Percentiles rank a stretch among this genome's conserved stretches.
These are phyloP conservation scores for Gopherus evgoodei DNA, from an alignment of 2,113 vertebrate species.

Conservation along the genomic window DNA sequence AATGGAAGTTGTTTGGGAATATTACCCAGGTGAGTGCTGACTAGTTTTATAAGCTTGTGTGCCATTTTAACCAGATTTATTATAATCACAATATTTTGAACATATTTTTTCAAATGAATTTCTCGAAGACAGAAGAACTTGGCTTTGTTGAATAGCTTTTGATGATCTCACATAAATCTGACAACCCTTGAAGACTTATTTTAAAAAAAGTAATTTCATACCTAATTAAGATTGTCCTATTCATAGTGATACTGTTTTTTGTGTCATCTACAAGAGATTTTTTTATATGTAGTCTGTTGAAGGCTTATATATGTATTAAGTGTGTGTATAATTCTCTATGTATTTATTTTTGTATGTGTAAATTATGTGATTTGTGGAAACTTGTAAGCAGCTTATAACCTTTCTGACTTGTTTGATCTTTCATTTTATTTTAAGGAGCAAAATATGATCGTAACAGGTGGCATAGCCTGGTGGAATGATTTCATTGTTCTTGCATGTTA, in stretches of 20 bases:
- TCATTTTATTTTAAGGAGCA: conserved; percentile 88
- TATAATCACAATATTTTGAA: background rate
- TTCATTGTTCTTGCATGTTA: conserved; percentile 97
- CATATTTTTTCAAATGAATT: background rate
- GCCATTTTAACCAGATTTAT: background rate
- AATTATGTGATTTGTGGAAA: background rate
- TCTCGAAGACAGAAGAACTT: background rate
- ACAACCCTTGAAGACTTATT: background rate
- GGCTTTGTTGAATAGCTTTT: background rate
- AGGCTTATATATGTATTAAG: background rate
- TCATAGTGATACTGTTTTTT: background rate
- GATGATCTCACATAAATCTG: background rate
- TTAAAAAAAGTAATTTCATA: accelerated
- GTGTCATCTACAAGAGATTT: background rate
- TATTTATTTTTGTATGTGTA: background rate
- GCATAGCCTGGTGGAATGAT: conserved; percentile 97
- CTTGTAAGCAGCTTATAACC: background rate
- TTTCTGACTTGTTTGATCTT: background rate
- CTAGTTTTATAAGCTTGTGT: background rate
- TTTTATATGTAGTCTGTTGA: accelerated
- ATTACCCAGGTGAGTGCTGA: conserved; percentile 91
- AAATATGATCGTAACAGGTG: conserved; percentile 97
- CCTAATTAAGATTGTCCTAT: background rate
- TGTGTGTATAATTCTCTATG: background rate
- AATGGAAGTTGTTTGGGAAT: conserved; percentile 99